phyloP scores from a whole-genome alignment of 2,113 vertebrate genomes.

The Podarcis muralis region DNA sequence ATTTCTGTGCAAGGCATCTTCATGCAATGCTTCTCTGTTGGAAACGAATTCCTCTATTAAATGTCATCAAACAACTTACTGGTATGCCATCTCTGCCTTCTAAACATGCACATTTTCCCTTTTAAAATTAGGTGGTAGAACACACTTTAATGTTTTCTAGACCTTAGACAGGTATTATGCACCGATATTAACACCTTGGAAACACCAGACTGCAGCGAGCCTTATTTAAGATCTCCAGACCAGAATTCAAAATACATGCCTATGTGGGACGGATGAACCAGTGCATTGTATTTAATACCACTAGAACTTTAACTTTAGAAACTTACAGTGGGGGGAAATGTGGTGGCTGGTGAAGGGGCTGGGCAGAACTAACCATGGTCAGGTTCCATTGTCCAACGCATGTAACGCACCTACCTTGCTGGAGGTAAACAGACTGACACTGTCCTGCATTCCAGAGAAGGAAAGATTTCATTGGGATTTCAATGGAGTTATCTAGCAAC shows the following conservation, averaged over 20 bases:
- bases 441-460: background rate
- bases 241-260: background rate
- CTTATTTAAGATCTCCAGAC: background rate
- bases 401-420: no score
- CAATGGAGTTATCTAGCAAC: background rate
- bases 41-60: background rate
- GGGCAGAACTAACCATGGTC: background rate
- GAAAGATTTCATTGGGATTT: background rate
- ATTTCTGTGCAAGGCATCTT: background rate
- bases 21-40: background rate
- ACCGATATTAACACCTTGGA: background rate
- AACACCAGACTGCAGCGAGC: background rate
- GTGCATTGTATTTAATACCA: background rate
- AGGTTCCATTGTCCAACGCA: background rate
- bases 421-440: background rate
- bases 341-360: background rate
- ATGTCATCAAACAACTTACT: background rate
- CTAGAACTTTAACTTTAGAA: background rate
- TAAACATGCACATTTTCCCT: background rate
- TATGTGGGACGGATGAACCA: background rate
- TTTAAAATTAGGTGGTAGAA: background rate
- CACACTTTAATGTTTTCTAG: background rate
- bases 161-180: background rate
- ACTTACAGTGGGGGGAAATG: background rate
- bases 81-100: background rate